These are phyloP conservation scores for Eurystomus gularis DNA, from an alignment of 2,113 vertebrate species.

Conservation along the genomic window DNA sequence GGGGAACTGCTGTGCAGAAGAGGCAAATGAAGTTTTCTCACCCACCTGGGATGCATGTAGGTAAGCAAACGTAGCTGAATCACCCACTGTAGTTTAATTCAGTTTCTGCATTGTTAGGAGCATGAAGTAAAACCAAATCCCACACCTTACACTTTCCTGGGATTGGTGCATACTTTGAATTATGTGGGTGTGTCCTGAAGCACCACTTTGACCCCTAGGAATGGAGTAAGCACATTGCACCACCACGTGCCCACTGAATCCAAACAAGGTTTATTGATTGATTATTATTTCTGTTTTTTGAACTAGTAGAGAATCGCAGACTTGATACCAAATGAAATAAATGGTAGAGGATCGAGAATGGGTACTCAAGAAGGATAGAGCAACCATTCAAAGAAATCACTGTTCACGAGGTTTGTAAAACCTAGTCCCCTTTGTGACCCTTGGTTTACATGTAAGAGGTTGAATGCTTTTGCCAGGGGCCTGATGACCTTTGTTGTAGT, in stretches of 20 bases:
- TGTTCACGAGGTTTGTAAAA: background rate
- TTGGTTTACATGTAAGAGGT: background rate
- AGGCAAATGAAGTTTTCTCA: background rate
- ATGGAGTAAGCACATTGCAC: background rate
- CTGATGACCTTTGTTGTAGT: background rate
- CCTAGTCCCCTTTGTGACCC: background rate
- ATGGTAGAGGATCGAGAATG: background rate
- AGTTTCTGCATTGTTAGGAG: background rate
- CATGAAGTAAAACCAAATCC: background rate
- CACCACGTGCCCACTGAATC: background rate
- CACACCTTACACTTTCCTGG: background rate
- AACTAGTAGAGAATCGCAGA: background rate
- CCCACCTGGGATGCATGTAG: background rate
- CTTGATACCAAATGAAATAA: background rate
- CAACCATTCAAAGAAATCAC: background rate
- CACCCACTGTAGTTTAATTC: background rate
- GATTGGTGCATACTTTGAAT: background rate
- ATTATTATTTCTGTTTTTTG: background rate
- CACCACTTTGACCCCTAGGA: accelerated
- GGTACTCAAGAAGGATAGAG: background rate
- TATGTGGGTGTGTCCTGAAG: background rate
- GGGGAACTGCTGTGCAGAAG: accelerated
- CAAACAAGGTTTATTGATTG: background rate
- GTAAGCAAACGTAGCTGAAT: background rate
- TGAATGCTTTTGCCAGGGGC: constrained; percentile 4